phyloP scores from a whole-genome alignment of 2,888 invertebrate species.

The Cantharis nigra region DNA sequence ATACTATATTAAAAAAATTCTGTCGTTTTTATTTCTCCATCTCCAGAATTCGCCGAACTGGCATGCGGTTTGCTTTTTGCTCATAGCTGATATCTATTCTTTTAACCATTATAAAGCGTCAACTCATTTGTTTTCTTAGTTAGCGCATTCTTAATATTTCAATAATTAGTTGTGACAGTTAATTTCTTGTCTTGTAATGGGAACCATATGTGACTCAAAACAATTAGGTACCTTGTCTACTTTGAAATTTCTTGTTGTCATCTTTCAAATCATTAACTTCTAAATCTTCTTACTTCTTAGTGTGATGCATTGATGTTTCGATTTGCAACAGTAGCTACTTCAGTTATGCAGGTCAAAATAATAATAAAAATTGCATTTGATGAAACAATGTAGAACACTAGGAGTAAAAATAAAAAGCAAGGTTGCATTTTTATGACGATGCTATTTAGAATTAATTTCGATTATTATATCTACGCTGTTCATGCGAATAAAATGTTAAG shows the following conservation, averaged over 20 bases:
- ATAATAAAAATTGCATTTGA: conserved; percentile 54
- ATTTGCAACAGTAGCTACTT: not conserved
- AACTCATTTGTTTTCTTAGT: not conserved
- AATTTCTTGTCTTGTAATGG: not conserved
- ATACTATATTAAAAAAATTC: no score
- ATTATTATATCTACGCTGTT: not conserved
- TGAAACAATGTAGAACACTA: conserved; percentile 49
- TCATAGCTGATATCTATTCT: not conserved
- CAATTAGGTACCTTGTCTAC: conserved; percentile 1
- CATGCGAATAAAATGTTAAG: not conserved
- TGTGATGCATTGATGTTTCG: not conserved
- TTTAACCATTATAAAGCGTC: not conserved
- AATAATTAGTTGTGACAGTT: conserved; percentile 5
- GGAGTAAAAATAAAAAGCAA: conserved; percentile 53
- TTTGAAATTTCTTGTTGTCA: not conserved
- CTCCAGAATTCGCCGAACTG: no score
- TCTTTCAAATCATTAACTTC: not conserved
- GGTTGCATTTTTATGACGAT: conserved; percentile 40
- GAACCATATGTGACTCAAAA: not conserved
- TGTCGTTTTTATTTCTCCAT: no score
- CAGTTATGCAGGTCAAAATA: conserved; percentile 43
- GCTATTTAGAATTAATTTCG: not conserved
- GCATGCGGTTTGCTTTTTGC: no score
- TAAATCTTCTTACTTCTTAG: not conserved
- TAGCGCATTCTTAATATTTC: conserved; percentile 1